phyloP scores from a whole-genome alignment of 2,888 invertebrate genomes.

The Blastobasis lacticolella region DNA sequence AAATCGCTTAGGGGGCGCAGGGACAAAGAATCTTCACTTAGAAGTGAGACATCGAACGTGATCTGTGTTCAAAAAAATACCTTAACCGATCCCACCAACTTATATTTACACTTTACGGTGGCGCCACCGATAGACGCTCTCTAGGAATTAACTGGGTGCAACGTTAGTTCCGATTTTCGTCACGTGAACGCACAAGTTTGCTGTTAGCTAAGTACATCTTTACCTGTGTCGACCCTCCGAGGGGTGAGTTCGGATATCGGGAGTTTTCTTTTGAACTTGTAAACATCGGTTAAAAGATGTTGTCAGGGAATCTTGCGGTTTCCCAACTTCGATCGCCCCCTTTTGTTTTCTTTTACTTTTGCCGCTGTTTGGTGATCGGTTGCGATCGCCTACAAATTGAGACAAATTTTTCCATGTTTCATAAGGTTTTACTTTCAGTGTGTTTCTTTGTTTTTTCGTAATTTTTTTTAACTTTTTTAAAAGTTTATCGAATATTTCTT shows the following conservation, averaged over 20 bases:
- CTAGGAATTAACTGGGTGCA: neutral
- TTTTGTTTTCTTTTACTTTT: constrained; percentile 29
- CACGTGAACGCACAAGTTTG: neutral
- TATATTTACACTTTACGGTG: neutral
- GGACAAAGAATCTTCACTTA: constrained; percentile 69
- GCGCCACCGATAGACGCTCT: neutral
- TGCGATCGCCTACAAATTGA: constrained; percentile 1
- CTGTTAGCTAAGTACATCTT: constrained; percentile 48
- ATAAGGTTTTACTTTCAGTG: too few relatives aligned
- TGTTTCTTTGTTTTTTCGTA: too few relatives aligned
- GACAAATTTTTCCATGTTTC: too few relatives aligned
- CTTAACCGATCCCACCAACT: constrained; percentile 3
- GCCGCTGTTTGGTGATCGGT: constrained; percentile 19
- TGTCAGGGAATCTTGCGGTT: constrained; percentile 45
- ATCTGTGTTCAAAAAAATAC: constrained; percentile 47
- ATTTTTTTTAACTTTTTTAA: too few relatives aligned
- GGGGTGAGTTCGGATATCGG: constrained; percentile 17
- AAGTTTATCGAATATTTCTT: too few relatives aligned
- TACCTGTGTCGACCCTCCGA: constrained; percentile 41
- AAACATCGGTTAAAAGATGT: constrained; percentile 59
- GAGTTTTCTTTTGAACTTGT: constrained; percentile 53
- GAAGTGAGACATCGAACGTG: constrained; percentile 58
- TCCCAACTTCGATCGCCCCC: constrained; percentile 44
- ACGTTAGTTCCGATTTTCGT: neutral
- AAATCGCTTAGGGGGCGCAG: constrained; percentile 44